Percentiles rank a stretch among this genome's conserved stretches.
Evolutionary conservation across 2,113 vertebrate genomes (phyloP).

Genomic region (Hyperopisus bebe): DNA sequence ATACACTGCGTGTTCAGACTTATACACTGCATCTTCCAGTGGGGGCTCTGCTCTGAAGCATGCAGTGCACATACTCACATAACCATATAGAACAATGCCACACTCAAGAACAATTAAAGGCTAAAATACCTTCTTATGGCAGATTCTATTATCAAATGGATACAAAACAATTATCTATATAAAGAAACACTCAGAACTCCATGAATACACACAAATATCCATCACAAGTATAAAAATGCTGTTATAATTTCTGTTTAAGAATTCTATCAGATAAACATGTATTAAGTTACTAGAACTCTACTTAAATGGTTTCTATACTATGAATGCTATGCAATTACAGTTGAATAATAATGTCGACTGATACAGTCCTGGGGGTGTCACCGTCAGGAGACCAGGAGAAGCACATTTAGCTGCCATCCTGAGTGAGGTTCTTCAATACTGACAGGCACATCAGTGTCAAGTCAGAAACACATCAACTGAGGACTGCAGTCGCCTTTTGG

Average conservation of each 20-base stretch:
- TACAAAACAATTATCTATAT: not conserved
- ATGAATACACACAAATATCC: not conserved
- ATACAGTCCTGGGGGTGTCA: not conserved
- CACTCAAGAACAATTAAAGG: not conserved
- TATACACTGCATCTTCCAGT: not conserved
- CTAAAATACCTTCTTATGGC: not conserved
- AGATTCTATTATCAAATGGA: not conserved
- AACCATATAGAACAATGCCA: not conserved
- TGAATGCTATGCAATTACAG: not conserved
- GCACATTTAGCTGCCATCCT: not conserved
- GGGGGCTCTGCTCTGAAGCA: not conserved
- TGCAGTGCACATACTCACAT: not conserved
- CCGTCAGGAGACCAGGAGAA: not conserved
- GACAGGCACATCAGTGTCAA: slow-evolving; percentile 12
- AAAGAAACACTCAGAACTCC: not conserved
- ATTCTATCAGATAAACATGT: not conserved
- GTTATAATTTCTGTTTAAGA: not conserved
- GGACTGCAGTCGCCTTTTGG: not conserved
- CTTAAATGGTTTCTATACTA: not conserved
- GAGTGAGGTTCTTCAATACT: not conserved
- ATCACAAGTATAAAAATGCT: not conserved
- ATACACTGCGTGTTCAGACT: not conserved
- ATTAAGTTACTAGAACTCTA: not conserved
- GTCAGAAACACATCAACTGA: slow-evolving; percentile 9
- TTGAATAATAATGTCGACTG: not conserved